Percentiles rank a stretch among this genome's conserved stretches.
Evolutionary conservation across 2,797 vertebrate species (phyloP).

Genomic region (Microhierax caerulescens): DNA sequence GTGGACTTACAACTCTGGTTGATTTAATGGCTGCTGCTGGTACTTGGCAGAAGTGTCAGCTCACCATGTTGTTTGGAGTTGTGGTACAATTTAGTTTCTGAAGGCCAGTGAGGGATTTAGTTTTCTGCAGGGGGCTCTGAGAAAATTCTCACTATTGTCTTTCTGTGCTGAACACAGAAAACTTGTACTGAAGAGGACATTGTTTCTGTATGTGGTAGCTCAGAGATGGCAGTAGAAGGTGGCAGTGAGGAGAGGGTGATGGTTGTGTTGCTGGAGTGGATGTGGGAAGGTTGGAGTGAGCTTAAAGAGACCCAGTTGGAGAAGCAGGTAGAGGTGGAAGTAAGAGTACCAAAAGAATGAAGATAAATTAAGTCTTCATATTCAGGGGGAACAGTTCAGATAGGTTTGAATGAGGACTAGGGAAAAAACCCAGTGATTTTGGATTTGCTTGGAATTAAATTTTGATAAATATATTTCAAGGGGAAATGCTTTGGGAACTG

Average conservation of each 20-base stretch:
- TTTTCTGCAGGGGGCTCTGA: not conserved
- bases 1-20: not conserved
- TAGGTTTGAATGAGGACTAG: not conserved
- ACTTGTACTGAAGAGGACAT: not conserved
- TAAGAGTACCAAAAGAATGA: not conserved
- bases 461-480: not conserved
- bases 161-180: not conserved
- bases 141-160: not conserved
- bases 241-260: not conserved
- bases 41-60: not conserved
- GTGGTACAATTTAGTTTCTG: not conserved
- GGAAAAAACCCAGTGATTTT: not conserved
- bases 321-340: not conserved
- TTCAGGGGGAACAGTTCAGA: not conserved
- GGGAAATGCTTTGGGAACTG: not conserved
- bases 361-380: not conserved
- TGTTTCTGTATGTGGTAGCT: not conserved
- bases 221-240: not conserved
- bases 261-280: not conserved
- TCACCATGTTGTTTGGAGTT: not conserved
- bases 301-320: accelerated
- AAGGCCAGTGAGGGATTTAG: not conserved
- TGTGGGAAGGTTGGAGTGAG: not conserved
- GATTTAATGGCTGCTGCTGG: not conserved
- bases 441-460: not conserved